These are phyloP conservation scores for Fukomys damarensis DNA, from an alignment of 2,113 vertebrate species.

Conservation along the genomic window DNA sequence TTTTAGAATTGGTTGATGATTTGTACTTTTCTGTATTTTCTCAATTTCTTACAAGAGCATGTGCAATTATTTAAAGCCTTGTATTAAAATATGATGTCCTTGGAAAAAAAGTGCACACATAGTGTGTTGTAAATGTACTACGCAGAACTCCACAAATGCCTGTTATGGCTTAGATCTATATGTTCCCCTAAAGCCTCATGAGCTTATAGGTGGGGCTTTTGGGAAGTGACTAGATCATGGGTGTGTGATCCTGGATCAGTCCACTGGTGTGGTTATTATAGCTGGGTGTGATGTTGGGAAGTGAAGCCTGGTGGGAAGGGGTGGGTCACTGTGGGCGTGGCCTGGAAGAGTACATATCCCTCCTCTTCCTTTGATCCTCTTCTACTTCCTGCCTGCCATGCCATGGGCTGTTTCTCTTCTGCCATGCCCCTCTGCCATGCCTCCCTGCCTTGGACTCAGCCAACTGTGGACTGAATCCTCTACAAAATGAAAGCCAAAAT, in stretches of 20 bases:
- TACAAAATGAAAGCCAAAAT: background rate
- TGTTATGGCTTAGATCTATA: background rate
- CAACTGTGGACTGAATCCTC: background rate
- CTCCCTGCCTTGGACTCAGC: background rate
- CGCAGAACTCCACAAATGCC: background rate
- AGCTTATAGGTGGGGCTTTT: background rate
- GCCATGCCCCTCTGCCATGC: background rate
- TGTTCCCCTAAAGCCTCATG: background rate
- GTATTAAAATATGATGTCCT: background rate
- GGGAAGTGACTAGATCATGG: background rate
- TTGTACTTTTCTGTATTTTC: background rate
- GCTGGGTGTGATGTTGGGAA: background rate
- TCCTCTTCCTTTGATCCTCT: background rate
- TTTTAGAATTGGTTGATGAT: conserved; percentile 9
- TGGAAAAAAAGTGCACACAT: background rate
- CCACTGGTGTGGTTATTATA: background rate
- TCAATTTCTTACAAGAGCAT: conserved; percentile 15
- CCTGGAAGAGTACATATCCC: background rate
- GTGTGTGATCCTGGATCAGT: background rate
- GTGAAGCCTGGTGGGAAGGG: background rate
- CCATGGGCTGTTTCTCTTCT: background rate
- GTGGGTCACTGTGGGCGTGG: background rate
- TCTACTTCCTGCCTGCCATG: background rate
- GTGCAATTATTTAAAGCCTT: background rate
- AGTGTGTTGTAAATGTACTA: background rate